These are phyloP conservation scores for Micrastur ruficollis DNA, from an alignment of 2,797 vertebrate species.

Conservation along the genomic window DNA sequence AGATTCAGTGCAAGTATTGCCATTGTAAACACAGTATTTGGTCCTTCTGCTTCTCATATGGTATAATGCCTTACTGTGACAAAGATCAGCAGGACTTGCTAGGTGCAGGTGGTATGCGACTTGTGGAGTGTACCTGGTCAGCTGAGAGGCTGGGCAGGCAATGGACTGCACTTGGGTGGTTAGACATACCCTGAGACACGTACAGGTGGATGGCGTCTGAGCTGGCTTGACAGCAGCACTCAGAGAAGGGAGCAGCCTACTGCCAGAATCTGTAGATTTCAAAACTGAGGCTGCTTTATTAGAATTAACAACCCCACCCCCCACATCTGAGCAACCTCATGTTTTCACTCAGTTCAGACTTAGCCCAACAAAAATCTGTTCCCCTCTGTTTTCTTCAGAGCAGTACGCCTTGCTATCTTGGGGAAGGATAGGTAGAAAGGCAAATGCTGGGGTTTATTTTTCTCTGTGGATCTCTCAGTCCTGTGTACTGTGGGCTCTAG, in stretches of 20 bases:
- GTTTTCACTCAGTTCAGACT: neutral
- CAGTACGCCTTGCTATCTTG: neutral
- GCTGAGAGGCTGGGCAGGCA: neutral
- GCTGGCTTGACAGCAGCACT: neutral
- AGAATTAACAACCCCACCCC: neutral
- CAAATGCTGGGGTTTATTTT: neutral
- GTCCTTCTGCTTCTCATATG: neutral
- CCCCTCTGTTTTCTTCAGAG: neutral
- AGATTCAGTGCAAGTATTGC: neutral
- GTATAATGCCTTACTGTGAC: neutral
- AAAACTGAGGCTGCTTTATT: neutral
- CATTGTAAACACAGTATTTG: neutral
- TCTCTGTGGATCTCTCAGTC: neutral
- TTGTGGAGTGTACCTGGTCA: neutral
- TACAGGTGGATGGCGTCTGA: neutral
- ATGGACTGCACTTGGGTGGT: neutral
- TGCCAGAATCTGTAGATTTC: neutral
- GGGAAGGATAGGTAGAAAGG: neutral
- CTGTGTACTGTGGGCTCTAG: neutral
- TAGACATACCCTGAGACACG: neutral
- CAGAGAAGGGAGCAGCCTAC: neutral
- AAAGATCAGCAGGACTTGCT: neutral
- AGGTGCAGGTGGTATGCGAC: neutral
- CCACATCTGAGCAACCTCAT: neutral
- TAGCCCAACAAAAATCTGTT: neutral